Conservation (phyloP, 1,140 invertebrate genomes). For the Steinernema feltiae region DNA sequence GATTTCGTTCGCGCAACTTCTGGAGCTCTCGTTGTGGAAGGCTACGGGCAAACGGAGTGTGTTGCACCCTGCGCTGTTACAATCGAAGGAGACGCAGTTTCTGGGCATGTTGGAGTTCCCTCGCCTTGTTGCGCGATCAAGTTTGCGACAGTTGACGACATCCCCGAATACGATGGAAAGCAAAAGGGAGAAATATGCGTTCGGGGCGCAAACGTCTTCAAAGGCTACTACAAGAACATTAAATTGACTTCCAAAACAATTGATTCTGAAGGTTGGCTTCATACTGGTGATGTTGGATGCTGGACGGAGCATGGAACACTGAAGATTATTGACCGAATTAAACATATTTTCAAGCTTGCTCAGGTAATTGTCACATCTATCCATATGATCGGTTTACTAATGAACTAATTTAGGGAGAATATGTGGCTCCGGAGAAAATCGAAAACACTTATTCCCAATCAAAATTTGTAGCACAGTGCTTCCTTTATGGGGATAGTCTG, state of each 20-base stretch:
- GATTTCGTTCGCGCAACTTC: slow-evolving; percentile 86
- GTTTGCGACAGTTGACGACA: slow-evolving; percentile 57
- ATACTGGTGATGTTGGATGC: slow-evolving; percentile 58
- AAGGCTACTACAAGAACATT: slow-evolving; percentile 59
- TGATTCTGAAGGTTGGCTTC: slow-evolving; percentile 60
- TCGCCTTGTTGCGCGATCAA: slow-evolving; percentile 55
- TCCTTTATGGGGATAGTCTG: slow-evolving; percentile 62
- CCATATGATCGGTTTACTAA: slow-evolving; percentile 16
- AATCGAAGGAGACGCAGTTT: slow-evolving; percentile 50
- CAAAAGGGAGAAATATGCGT: slow-evolving; percentile 40
- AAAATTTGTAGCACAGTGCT: slow-evolving; percentile 60
- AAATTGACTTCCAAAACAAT: slow-evolving; percentile 60
- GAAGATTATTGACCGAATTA: slow-evolving; percentile 63
- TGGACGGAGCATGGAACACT: slow-evolving; percentile 61
- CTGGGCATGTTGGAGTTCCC: slow-evolving; percentile 58
- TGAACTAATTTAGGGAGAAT: slow-evolving; percentile 60
- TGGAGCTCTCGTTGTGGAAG: slow-evolving; percentile 69
- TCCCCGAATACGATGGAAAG: slow-evolving; percentile 22
- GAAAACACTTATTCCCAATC: slow-evolving; percentile 62
- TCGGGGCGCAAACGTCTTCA: slow-evolving; percentile 55
- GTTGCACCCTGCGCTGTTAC: slow-evolving; percentile 75
- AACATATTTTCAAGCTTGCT: slow-evolving; percentile 63
- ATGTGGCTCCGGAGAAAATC: slow-evolving; percentile 65
- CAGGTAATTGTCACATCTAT: slow-evolving; percentile 58
- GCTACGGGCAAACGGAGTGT: slow-evolving; percentile 96